Evolutionary conservation across 2,797 vertebrate species (phyloP).

Genomic region (Platyrinchus mystaceus): DNA sequence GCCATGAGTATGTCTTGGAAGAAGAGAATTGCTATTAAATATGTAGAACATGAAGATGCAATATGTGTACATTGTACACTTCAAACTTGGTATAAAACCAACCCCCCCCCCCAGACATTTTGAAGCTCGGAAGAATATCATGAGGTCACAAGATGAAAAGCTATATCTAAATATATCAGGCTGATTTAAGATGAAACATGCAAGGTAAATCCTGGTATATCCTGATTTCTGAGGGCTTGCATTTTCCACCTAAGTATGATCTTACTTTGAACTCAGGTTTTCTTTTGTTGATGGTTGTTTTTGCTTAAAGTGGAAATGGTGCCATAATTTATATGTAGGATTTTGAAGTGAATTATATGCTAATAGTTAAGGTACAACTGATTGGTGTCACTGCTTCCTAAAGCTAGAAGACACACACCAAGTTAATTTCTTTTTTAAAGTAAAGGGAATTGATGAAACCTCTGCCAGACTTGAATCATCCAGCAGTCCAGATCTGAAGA

Average conservation of each 20-base stretch:
- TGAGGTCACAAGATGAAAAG: background rate
- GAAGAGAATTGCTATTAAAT: conserved; percentile 65
- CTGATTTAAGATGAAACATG: background rate
- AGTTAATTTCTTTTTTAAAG: background rate
- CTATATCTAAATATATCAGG: background rate
- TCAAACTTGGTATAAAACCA: background rate
- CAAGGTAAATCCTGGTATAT: background rate
- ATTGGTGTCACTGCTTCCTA: background rate
- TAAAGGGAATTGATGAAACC: background rate
- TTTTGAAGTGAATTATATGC: background rate
- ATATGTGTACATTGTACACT: background rate
- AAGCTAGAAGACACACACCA: background rate
- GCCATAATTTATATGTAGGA: background rate
- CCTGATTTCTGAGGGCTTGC: background rate
- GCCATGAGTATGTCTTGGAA: conserved; percentile 53
- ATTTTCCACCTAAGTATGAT: background rate
- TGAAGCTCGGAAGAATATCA: accelerated
- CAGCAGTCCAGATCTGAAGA: background rate
- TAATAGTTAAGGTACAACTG: background rate
- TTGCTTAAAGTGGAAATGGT: background rate
- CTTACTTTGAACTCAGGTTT: background rate
- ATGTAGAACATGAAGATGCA: background rate
- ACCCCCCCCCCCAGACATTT: background rate
- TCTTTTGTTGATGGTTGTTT: background rate
- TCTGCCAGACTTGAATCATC: background rate